Evolutionary conservation across 2,113 vertebrate genomes (phyloP).

Genomic region (Spea bombifrons): DNA sequence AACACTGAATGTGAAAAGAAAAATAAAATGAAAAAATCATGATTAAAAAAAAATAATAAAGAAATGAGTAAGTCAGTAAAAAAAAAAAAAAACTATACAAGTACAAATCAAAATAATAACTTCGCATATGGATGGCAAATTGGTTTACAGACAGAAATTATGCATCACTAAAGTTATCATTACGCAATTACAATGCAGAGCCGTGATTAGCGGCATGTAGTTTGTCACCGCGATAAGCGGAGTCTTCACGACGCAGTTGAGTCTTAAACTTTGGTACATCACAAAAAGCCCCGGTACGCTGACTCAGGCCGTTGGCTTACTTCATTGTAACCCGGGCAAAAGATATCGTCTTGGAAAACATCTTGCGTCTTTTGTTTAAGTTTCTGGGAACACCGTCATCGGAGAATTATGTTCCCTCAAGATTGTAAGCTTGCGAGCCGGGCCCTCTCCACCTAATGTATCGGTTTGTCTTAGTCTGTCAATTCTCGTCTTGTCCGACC

Average conservation of each 20-base stretch:
- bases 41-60: conserved; percentile 18
- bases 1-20: conserved; percentile 33
- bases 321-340: background rate
- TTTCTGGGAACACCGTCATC: too few relatives aligned
- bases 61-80: background rate
- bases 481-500: too few relatives aligned
- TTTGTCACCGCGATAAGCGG: conserved; percentile 39
- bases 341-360: too few relatives aligned
- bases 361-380: too few relatives aligned
- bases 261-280: conserved; percentile 33
- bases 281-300: conserved; percentile 12
- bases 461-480: too few relatives aligned
- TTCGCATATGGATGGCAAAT: conserved; percentile 15
- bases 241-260: conserved; percentile 19
- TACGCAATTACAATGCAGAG: conserved; percentile 30
- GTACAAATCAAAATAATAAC: conserved; percentile 34
- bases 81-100: background rate
- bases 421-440: too few relatives aligned
- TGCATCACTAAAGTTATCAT: conserved; percentile 33
- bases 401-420: too few relatives aligned
- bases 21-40: conserved; percentile 9
- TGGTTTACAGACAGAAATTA: conserved; percentile 30
- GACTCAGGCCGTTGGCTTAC: conserved; percentile 6
- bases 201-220: conserved; percentile 28
- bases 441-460: too few relatives aligned